phyloP scores from a whole-genome alignment of 2,888 invertebrate genomes.

The Chydorus sphaericus region DNA sequence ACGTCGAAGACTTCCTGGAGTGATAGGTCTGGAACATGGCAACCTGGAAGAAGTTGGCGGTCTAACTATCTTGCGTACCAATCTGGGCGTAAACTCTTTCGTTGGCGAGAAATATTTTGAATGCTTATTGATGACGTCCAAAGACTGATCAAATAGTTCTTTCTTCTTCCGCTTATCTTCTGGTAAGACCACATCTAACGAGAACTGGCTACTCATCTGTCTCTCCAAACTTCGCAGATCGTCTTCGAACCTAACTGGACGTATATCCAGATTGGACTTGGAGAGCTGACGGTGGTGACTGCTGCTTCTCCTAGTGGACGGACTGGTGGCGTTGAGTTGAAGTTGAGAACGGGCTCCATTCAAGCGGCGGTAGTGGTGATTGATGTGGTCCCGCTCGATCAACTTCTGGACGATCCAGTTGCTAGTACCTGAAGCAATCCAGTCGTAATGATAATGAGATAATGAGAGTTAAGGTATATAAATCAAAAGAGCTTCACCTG shows the following conservation, averaged over 20 bases:
- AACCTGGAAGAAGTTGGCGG: neutral
- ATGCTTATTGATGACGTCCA: neutral
- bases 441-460: neutral
- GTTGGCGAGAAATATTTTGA: neutral
- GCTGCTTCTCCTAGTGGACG: neutral
- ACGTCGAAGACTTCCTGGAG: neutral
- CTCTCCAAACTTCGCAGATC: neutral
- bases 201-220: neutral
- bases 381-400: conserved; percentile 11
- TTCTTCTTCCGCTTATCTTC: neutral
- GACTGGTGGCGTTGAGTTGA: neutral
- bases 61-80: neutral
- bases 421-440: neutral
- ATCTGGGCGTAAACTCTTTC: neutral
- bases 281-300: neutral
- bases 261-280: neutral
- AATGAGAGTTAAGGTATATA: neutral
- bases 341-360: neutral
- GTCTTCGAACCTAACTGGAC: neutral
- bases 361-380: conserved; percentile 5
- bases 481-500: neutral
- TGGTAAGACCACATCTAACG: neutral
- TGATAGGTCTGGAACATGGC: too few relatives aligned
- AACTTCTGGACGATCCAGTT: conserved; percentile 8
- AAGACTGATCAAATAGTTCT: neutral